These are phyloP conservation scores for Strigamia crassipes DNA, from an alignment of 2,888 invertebrate genomes.

Conservation along the genomic window DNA sequence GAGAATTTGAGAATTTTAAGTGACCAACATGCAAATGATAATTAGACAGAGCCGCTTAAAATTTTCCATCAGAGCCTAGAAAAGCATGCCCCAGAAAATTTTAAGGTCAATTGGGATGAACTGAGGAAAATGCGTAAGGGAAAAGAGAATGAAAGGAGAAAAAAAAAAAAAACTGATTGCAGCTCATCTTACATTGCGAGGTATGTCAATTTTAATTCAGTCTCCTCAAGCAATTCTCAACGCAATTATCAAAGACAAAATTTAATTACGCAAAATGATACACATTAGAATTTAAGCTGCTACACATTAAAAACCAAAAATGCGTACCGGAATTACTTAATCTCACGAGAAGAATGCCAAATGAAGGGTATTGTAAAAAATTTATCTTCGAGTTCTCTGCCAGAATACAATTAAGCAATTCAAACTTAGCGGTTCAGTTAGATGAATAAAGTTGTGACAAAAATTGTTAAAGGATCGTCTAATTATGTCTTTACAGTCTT, in stretches of 20 bases:
- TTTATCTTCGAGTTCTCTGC: slow-evolving; percentile 5
- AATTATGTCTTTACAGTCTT: background rate
- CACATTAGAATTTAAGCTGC: slow-evolving; percentile 36
- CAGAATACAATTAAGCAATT: slow-evolving; percentile 18
- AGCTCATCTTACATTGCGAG: slow-evolving; percentile 13
- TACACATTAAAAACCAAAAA: slow-evolving; percentile 37
- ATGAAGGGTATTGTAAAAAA: slow-evolving; percentile 22
- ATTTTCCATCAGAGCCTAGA: background rate
- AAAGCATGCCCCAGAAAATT: slow-evolving; percentile 27
- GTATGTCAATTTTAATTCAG: slow-evolving; percentile 42
- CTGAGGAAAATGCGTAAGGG: background rate
- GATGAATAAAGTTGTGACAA: background rate
- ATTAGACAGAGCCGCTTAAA: slow-evolving; percentile 26
- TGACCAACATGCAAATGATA: slow-evolving; percentile 34
- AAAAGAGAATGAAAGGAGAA: background rate
- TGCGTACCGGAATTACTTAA: slow-evolving; percentile 40
- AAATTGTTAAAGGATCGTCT: background rate
- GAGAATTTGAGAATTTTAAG: slow-evolving; percentile 42
- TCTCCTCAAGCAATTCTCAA: slow-evolving; percentile 31
- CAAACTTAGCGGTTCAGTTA: background rate
- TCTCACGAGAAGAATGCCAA: slow-evolving; percentile 28
- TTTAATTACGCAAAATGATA: slow-evolving; percentile 38
- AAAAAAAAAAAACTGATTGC: slow-evolving; percentile 7
- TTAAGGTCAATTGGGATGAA: slow-evolving; percentile 32
- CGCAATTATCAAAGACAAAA: slow-evolving; percentile 27